Evolutionary conservation across 2,888 invertebrate species (phyloP), one percentile per base, ranked within the genome.

Genomic region (Psylliodes chrysocephalus): DNA sequence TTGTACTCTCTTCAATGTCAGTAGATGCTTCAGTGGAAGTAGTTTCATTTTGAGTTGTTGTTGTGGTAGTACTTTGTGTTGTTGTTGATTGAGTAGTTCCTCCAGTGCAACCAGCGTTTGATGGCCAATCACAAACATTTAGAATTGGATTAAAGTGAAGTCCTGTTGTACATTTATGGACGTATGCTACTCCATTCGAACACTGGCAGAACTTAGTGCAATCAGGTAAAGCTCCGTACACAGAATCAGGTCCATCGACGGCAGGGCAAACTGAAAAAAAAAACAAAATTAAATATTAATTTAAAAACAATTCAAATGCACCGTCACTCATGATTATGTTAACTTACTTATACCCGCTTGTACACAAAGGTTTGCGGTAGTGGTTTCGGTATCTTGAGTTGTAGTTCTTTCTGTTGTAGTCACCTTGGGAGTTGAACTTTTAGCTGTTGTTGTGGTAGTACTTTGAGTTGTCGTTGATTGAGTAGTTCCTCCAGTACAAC

Each of bases 181-280:
- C 14, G 49, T 62, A 64, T 0, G 67, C 55, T 14, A 52, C 47
- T 19, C 71, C 72, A 54, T 64, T 68, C 7, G 66, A 64, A 42
- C 71, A 71, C 38, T 64, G 61, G 47, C 59, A 71, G 40, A 69
- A 71, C 28, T 64, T 68, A 6, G 61, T 60, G 28, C 71, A 72
- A 40, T 68, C 63, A 14, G 60, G 40, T 15, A 60, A 60, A 6
- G 67, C 52, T 15, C 56, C 14, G 25, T 66, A 70, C 0, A 66
- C 64, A 12, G 69, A 61, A 30, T 53, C 30, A 7, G 54, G 22
- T 1, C 57, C 49, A 47, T 67, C 63, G 5, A 60, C 63, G 10
- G 52, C 60, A 1, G 71, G 72, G 47, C 72, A 72, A 19, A 49
- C 60, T 63, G 25, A 47, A 62, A 2, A 2, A 62, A 18, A 17